Percentiles rank a stretch among this genome's conserved stretches.
phyloP scores from a whole-genome alignment of 1,140 invertebrate species.

The Drosophila santomea region DNA sequence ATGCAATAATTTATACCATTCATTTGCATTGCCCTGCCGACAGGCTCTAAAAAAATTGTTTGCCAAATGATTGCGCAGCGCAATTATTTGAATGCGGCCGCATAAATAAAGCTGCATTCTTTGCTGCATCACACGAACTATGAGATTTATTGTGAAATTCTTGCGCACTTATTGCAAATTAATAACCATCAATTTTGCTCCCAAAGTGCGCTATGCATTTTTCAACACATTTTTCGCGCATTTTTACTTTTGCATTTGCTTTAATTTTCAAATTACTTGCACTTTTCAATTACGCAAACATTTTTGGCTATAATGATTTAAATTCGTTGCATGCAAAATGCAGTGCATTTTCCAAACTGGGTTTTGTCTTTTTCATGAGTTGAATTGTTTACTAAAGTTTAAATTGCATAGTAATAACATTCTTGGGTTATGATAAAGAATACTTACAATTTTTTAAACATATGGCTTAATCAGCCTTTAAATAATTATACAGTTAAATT shows the following conservation, averaged over 20 bases:
- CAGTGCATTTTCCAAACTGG: too few relatives aligned
- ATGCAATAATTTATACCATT: slow-evolving; percentile 75
- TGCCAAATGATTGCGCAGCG: slow-evolving; percentile 63
- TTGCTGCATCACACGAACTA: slow-evolving; percentile 30
- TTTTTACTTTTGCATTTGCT: background rate
- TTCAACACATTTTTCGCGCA: background rate
- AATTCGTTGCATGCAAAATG: background rate
- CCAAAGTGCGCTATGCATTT: background rate
- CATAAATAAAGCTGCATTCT: slow-evolving; percentile 67
- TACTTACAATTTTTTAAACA: background rate
- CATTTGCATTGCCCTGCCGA: slow-evolving; percentile 66
- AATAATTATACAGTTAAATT: background rate
- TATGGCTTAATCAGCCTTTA: too few relatives aligned
- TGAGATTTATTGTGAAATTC: slow-evolving; percentile 66
- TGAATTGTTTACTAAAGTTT: too few relatives aligned
- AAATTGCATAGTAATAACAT: too few relatives aligned
- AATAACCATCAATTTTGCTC: slow-evolving; percentile 23
- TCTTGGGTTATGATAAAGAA: background rate
- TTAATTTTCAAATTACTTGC: background rate
- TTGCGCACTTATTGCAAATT: slow-evolving; percentile 51
- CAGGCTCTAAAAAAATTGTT: slow-evolving; percentile 64
- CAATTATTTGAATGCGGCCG: slow-evolving; percentile 55
- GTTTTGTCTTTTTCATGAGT: too few relatives aligned
- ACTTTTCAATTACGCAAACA: background rate
- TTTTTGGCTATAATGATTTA: background rate